A percentile compares a stretch with the other conserved stretches of the same genome.
phyloP scores from a whole-genome alignment of 2,797 vertebrate genomes.

The Gymnothorax reevesii region DNA sequence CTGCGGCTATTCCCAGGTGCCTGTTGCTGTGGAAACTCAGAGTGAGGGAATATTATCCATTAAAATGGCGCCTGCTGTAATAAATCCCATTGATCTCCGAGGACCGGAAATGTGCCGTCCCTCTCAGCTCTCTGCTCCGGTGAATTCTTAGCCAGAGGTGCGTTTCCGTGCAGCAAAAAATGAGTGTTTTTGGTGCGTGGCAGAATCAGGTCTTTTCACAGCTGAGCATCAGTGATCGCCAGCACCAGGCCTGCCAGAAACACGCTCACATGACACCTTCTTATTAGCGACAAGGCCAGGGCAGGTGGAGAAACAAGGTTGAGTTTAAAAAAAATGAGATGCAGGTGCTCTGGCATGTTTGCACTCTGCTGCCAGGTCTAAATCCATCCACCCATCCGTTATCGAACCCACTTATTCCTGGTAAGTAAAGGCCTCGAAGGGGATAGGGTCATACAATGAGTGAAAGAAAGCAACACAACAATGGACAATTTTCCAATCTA shows the following conservation, averaged over 20 bases:
- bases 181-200: not conserved
- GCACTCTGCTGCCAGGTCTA: not conserved
- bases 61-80: not conserved
- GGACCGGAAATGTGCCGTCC: not conserved
- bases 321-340: not conserved
- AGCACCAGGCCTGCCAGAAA: not conserved
- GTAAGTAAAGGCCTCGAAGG: too few relatives aligned
- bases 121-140: not conserved
- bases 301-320: not conserved
- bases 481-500: too few relatives aligned
- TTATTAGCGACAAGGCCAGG: not conserved
- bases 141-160: not conserved
- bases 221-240: not conserved
- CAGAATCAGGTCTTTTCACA: constrained; percentile 13
- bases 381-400: not conserved
- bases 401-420: not conserved
- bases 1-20: not conserved
- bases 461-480: too few relatives aligned
- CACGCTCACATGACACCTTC: not conserved
- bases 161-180: not conserved
- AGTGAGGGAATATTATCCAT: not conserved
- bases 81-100: not conserved
- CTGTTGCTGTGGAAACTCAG: not conserved
- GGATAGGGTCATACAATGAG: too few relatives aligned
- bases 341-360: not conserved